Evolutionary conservation across 2,113 vertebrate species (phyloP).

Genomic region (Scortum barcoo): DNA sequence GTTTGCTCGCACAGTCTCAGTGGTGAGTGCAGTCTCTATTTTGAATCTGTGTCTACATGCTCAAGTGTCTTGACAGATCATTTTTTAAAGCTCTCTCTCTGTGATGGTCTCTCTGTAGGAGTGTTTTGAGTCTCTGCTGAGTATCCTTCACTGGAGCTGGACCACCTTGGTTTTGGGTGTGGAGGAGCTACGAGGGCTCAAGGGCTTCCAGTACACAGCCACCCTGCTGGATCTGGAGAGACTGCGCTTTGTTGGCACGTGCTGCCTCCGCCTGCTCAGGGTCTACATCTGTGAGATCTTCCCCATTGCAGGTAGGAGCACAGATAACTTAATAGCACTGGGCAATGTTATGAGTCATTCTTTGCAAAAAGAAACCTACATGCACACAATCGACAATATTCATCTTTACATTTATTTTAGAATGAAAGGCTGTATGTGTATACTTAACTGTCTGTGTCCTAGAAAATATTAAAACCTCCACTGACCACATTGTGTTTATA

Average conservation of each 20-base stretch:
- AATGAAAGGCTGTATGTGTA: background rate
- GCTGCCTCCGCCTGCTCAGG: constrained; percentile 94
- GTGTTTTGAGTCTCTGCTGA: constrained; percentile 97
- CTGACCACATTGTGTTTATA: background rate
- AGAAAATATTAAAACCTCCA: background rate
- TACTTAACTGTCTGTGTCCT: background rate
- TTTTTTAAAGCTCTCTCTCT: background rate
- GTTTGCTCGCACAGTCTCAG: constrained; percentile 96
- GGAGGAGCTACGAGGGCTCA: constrained; percentile 96
- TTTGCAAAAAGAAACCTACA: background rate
- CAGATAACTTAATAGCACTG: background rate
- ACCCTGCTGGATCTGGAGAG: constrained; percentile 97
- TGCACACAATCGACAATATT: background rate
- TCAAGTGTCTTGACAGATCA: background rate
- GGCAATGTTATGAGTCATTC: background rate
- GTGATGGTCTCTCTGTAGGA: constrained; percentile 84
- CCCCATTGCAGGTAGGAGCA: constrained; percentile 92
- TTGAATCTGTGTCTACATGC: background rate
- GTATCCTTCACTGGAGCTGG: constrained; percentile 99
- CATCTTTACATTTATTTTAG: background rate
- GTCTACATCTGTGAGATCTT: constrained; percentile 99
- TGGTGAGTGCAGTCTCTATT: constrained; percentile 81
- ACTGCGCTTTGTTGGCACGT: constrained; percentile 96
- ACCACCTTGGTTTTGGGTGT: constrained; percentile 97
- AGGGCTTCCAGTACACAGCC: constrained; percentile 98